Evolutionary conservation across 1,140 invertebrate species (phyloP), one percentile per base, ranked within the genome.

Genomic region (Cydia splendana): DNA sequence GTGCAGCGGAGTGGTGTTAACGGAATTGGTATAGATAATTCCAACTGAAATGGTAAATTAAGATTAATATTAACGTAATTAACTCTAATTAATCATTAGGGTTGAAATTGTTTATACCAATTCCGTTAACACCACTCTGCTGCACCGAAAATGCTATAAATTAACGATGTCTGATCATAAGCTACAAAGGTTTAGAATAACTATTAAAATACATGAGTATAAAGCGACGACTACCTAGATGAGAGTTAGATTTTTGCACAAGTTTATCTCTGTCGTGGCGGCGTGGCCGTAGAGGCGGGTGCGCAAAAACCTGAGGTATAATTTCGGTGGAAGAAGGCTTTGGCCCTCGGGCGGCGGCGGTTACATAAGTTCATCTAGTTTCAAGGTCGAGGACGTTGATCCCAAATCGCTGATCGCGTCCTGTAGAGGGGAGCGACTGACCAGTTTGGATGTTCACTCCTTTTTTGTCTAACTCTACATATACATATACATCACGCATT

Each of bases 301-400:
- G 85, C 84, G 84, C 89, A 89, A 92, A 92, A 92, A 91, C 91
- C 84, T 87, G 81, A 85, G 87, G 84, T 91, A 89, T 88, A 90
- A 85, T 91, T 51, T 92, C 78, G 88, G 86, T 87, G 86, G 88
- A 74, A 74, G 76, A 30, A 88, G 85, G 86, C 86, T 88, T 78
- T 77, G 82, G 84, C 84, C 87, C 80, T 82, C 81, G 65, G 82
- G 82, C 80, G 80, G 77, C 80, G 80, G 76, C 85, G 87, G 90
- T 91, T 91, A 90, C 89, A 85, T 91, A 91, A 91, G 89, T 92
- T 91, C 91, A 91, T 90, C 91, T 92, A 92, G 87, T 83, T 82
- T 86, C 91, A 92, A 92, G 91, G 91, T 86, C 91, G 89, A 85
- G 91, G 91, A 88, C 91, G 84, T 91, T 93, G 91, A 88, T 91